Conservation (phyloP, 1,140 invertebrate genomes). For the Luehdorfia chinensis region DNA sequence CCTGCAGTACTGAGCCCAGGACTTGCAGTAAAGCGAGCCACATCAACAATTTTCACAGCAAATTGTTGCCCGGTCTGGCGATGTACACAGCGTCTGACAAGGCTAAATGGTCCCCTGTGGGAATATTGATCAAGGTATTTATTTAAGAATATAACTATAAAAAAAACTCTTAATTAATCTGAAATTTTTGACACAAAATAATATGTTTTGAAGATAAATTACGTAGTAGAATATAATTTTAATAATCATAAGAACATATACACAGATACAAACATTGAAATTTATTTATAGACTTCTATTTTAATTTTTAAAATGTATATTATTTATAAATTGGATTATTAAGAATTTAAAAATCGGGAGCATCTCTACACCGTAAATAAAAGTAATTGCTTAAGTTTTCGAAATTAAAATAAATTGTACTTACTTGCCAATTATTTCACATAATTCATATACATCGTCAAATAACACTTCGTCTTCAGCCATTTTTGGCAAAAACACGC, state of each 20-base stretch:
- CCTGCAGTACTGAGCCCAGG: slow-evolving; percentile 97
- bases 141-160: slow-evolving; percentile 9
- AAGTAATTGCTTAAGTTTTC: too few relatives aligned
- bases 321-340: too few relatives aligned
- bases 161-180: neutral
- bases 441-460: slow-evolving; percentile 96
- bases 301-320: too few relatives aligned
- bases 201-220: too few relatives aligned
- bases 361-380: too few relatives aligned
- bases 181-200: too few relatives aligned
- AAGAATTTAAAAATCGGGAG: too few relatives aligned
- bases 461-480: slow-evolving; percentile 97
- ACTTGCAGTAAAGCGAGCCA: slow-evolving; percentile 97
- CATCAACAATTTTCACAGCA: slow-evolving; percentile 99
- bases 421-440: slow-evolving; percentile 98
- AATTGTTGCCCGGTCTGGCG: slow-evolving; percentile 96
- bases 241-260: neutral
- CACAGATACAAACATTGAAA: neutral
- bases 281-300: too few relatives aligned
- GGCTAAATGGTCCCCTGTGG: slow-evolving; percentile 97
- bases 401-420: slow-evolving; percentile 72
- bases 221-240: neutral
- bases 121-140: neutral
- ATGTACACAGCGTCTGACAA: slow-evolving; percentile 97
- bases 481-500: slow-evolving; percentile 78